Percentiles rank a stretch among this genome's conserved stretches.
These are phyloP conservation scores for Atethmia centrago DNA, from an alignment of 2,888 invertebrate genomes.

Conservation along the genomic window DNA sequence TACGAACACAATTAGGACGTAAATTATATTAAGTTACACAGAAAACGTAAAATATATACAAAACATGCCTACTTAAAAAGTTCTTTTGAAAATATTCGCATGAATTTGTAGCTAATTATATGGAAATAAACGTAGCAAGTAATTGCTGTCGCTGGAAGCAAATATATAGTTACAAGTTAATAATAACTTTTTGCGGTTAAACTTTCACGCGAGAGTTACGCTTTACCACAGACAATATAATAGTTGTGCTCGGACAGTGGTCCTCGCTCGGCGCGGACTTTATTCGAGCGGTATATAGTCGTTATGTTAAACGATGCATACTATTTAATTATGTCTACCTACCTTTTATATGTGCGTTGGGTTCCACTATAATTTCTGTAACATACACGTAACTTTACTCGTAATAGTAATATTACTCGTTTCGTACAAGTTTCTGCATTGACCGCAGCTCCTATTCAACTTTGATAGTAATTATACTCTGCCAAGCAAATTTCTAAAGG, in stretches of 20 bases:
- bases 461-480: constrained; percentile 15
- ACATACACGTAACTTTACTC: neutral
- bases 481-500: constrained; percentile 4
- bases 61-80: constrained; percentile 1
- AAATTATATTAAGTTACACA: constrained; percentile 24
- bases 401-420: constrained; percentile 10
- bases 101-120: constrained; percentile 1
- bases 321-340: constrained; percentile 49
- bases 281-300: constrained; percentile 37
- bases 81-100: constrained; percentile 16
- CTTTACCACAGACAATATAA: constrained; percentile 43
- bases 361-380: constrained; percentile 6
- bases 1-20: constrained; percentile 24
- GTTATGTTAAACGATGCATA: constrained; percentile 57
- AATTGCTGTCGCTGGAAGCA: constrained; percentile 9
- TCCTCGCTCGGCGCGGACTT: constrained; percentile 34
- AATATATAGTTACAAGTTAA: constrained; percentile 25
- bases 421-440: constrained; percentile 10
- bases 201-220: constrained; percentile 35
- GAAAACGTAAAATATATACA: constrained; percentile 23
- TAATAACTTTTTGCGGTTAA: constrained; percentile 55
- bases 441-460: constrained; percentile 20
- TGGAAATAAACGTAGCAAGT: constrained; percentile 2
- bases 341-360: constrained; percentile 32
- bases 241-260: constrained; percentile 26